Evolutionary conservation across 2,888 invertebrate species (phyloP), one percentile per base, ranked within the genome.

Genomic region (Cecidostiba fungosa): DNA sequence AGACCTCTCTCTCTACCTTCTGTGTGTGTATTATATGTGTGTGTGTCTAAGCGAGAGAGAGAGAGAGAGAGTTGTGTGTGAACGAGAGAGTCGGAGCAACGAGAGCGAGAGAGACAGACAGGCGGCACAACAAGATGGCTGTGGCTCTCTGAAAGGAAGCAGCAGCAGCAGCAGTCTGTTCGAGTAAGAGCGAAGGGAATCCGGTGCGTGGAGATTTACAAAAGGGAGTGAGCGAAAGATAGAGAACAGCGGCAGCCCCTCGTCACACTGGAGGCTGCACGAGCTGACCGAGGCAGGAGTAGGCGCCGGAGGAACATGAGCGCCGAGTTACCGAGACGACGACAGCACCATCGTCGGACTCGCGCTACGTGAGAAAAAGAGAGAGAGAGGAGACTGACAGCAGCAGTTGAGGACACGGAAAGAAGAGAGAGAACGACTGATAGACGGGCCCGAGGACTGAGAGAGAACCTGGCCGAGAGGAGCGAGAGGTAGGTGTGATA

Each of bases 71-170:
- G 54, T 1, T 14, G 43, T 3, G 23, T n/a, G 66, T n/a, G 66
- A 66, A 6, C 16, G n/a, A 29, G 36, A 19, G 72, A 81, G 39
- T 47, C 69, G 69, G 19, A 50, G 78, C 59, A 36, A 29, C 36
- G 74, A 59, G 81, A 73, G 84, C 77, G 87, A 85, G 88, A 86
- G 88, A 88, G 88, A 87, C 82, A 88, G 84, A 88, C 88, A 89
- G 88, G 77, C 79, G 77, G 79, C 66, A 66, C 74, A 84, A 84
- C 91, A 91, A 91, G 90, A 91, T 91, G 91, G 91, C 91, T 91
- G 89, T 89, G 88, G 89, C 88, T 89, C 88, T 90, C 89, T 91
- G 90, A 90, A 89, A 89, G 88, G 87, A 88, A 87, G 79, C 90
- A 88, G 88, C 89, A 87, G 88, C 87, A 19, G 81, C 66, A 14